phyloP scores from a whole-genome alignment of 2,888 invertebrate genomes.

The Papilio protenor region DNA sequence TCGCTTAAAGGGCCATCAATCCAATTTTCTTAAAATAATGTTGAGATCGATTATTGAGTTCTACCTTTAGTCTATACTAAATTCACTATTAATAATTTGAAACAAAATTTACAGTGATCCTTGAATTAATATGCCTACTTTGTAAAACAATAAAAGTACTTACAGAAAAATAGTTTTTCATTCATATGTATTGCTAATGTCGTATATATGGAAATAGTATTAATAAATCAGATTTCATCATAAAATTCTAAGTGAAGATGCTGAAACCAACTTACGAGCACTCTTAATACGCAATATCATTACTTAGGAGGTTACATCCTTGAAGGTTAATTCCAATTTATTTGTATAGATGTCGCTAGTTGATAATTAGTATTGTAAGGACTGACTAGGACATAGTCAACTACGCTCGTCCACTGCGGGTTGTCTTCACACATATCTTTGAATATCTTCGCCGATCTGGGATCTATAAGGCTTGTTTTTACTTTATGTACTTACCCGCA shows the following conservation, averaged over 20 bases:
- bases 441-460: no score
- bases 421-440: no score
- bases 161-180: background rate
- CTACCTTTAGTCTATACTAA: no score
- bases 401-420: no score
- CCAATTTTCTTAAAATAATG: background rate
- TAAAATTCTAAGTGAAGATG: background rate
- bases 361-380: no score
- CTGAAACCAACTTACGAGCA: background rate
- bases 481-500: no score
- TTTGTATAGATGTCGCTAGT: background rate
- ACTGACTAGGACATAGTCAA: no score
- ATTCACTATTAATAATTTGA: background rate
- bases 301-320: background rate
- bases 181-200: background rate
- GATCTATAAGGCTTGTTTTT: no score
- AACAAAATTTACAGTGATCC: background rate
- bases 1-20: background rate
- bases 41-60: background rate
- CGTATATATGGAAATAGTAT: constrained; percentile 9
- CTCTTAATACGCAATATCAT: constrained; percentile 1
- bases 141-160: background rate
- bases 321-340: background rate
- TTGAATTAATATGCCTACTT: background rate
- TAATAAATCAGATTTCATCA: constrained; percentile 29